Conservation (phyloP, 64 coral and sea anemone species). For the Anthopleura sola region DNA sequence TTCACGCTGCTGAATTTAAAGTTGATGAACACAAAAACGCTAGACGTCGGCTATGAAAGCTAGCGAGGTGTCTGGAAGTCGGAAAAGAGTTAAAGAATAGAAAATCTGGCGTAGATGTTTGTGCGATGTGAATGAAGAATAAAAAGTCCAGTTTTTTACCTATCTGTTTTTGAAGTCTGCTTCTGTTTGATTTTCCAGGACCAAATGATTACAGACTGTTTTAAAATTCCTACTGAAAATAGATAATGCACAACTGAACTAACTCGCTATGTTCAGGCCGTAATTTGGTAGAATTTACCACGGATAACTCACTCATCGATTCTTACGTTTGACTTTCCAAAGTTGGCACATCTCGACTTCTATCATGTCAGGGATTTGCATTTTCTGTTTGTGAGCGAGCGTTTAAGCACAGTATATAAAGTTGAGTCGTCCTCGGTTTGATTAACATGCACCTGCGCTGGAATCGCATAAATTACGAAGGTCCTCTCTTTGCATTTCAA, state of each 20-base stretch:
- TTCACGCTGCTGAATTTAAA: not conserved
- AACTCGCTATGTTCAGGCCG: not conserved
- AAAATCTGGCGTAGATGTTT: not conserved
- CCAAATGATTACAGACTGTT: slow-evolving; percentile 72
- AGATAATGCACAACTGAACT: slow-evolving; percentile 12
- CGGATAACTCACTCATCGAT: not conserved
- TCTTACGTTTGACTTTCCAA: slow-evolving; percentile 32
- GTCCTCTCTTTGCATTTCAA: not conserved
- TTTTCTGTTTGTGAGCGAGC: not conserved
- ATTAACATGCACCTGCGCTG: not conserved
- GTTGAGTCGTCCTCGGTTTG: not conserved
- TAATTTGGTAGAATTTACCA: not conserved
- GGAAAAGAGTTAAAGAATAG: not conserved
- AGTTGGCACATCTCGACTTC: slow-evolving; percentile 31
- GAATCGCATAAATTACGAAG: not conserved
- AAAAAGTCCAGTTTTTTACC: slow-evolving; percentile 37
- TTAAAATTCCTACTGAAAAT: slow-evolving; percentile 84
- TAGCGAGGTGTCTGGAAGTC: not conserved
- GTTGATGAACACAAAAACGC: not conserved
- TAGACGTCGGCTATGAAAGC: not conserved
- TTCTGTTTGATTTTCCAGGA: slow-evolving; percentile 67
- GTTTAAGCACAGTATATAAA: not conserved
- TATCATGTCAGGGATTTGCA: slow-evolving; percentile 18
- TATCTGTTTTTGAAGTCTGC: slow-evolving; percentile 46
- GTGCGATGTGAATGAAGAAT: not conserved